These are phyloP conservation scores for Pogonomyrmex californicus DNA, from an alignment of 1,140 invertebrate species.

Conservation along the genomic window DNA sequence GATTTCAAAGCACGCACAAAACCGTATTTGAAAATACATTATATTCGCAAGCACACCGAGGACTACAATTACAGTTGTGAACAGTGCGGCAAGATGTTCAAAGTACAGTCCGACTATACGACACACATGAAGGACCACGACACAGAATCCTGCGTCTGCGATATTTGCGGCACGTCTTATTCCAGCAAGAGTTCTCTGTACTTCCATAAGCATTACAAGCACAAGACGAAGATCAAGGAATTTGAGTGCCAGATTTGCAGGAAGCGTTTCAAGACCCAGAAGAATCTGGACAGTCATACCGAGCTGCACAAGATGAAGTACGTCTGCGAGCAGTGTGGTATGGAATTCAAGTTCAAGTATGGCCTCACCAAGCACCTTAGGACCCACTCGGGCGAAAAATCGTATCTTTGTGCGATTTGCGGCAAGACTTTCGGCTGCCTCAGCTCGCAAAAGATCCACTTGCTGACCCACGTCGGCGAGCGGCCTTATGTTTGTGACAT, in stretches of 20 bases:
- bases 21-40: constrained; percentile 85
- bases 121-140: constrained; percentile 86
- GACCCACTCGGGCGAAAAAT: constrained; percentile 90
- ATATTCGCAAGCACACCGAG: constrained; percentile 87
- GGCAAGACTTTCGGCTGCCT: constrained; percentile 88
- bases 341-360: constrained; percentile 89
- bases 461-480: constrained; percentile 86
- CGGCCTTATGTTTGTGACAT: constrained; percentile 87
- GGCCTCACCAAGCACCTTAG: constrained; percentile 89
- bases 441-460: constrained; percentile 85
- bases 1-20: constrained; percentile 85
- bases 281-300: constrained; percentile 84
- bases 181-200: constrained; percentile 82
- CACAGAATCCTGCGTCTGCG: constrained; percentile 84
- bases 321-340: constrained; percentile 88
- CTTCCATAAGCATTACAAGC: constrained; percentile 84
- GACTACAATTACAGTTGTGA: constrained; percentile 88
- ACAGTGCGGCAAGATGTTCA: constrained; percentile 89
- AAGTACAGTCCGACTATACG: constrained; percentile 85
- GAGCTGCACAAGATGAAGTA: constrained; percentile 87
- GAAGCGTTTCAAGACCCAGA: constrained; percentile 85
- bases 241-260: constrained; percentile 86
- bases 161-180: constrained; percentile 89
- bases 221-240: constrained; percentile 85
- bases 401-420: constrained; percentile 89